Evolutionary conservation across 2,888 invertebrate species (phyloP).

Genomic region (Hydroisotoma schaefferi): DNA sequence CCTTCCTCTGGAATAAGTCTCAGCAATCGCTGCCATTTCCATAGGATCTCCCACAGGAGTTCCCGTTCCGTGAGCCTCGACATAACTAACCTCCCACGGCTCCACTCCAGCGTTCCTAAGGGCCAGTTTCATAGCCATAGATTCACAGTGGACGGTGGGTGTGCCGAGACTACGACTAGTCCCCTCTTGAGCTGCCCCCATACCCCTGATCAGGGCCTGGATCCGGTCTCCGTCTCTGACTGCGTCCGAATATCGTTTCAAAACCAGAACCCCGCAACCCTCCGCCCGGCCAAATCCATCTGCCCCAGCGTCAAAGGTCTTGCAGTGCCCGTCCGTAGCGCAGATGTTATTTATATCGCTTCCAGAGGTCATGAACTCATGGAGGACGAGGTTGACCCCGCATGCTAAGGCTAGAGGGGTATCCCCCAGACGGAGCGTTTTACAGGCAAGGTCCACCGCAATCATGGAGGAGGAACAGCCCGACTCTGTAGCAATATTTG

Average conservation of each 20-base stretch:
- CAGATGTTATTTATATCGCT: neutral
- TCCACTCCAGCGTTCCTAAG: conserved; percentile 65
- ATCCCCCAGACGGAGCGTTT: conserved; percentile 7
- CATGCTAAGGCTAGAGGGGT: conserved; percentile 15
- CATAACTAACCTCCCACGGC: conserved; percentile 75
- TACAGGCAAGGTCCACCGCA: conserved; percentile 17
- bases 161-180: conserved; percentile 19
- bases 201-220: conserved; percentile 16
- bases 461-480: conserved; percentile 25
- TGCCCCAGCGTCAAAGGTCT: conserved; percentile 19
- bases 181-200: conserved; percentile 19
- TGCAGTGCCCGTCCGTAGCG: conserved; percentile 22
- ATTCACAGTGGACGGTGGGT: conserved; percentile 17
- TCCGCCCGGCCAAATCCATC: conserved; percentile 29
- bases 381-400: conserved; percentile 20
- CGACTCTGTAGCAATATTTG: conserved; percentile 17
- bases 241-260: conserved; percentile 22
- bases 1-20: conserved; percentile 16
- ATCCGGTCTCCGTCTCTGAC: conserved; percentile 18
- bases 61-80: conserved; percentile 27
- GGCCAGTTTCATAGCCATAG: conserved; percentile 18
- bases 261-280: conserved; percentile 17
- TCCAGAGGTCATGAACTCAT: conserved; percentile 6
- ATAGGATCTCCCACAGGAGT: conserved; percentile 26
- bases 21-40: conserved; percentile 17